Percentiles rank a stretch among this genome's conserved stretches.
These are phyloP conservation scores for Apis cerana DNA, from an alignment of 1,140 invertebrate genomes.

Conservation along the genomic window DNA sequence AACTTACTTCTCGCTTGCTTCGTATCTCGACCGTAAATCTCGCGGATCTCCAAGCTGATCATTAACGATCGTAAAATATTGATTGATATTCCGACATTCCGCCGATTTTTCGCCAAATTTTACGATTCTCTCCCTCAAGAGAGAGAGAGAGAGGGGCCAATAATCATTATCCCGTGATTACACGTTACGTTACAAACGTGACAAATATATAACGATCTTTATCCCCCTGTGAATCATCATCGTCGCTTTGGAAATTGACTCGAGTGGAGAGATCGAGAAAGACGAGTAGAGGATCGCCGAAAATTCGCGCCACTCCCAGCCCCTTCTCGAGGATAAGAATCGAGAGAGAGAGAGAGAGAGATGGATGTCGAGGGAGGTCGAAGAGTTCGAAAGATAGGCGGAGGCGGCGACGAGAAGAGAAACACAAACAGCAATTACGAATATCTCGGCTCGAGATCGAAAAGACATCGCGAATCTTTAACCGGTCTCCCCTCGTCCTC, in stretches of 20 bases:
- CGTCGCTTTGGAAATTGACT: no score
- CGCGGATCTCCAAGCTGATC: conserved; percentile 50
- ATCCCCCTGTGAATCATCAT: no score
- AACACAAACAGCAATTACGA: conserved; percentile 82
- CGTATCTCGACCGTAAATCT: conserved; percentile 45
- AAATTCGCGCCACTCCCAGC: conserved; percentile 29
- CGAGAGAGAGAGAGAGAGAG: conserved; percentile 24
- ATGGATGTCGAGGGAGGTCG: neutral
- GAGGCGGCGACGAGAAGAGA: conserved; percentile 71
- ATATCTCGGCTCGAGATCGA: conserved; percentile 80
- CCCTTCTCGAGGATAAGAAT: conserved; percentile 52
- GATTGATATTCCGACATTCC: conserved; percentile 66
- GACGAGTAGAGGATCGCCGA: conserved; percentile 57
- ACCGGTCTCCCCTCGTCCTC: conserved; percentile 70
- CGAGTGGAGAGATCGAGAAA: no score
- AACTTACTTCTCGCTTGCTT: no score
- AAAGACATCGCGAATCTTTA: conserved; percentile 81
- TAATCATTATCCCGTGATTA: conserved; percentile 41
- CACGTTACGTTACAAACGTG: conserved; percentile 23
- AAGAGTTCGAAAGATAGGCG: no score
- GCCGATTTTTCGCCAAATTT: conserved; percentile 63
- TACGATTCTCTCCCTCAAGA: conserved; percentile 19
- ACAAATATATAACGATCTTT: conserved; percentile 23
- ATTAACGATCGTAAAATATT: conserved; percentile 71
- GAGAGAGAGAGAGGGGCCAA: neutral